Conservation (phyloP, 1,140 invertebrate species). For the Popillia japonica region DNA sequence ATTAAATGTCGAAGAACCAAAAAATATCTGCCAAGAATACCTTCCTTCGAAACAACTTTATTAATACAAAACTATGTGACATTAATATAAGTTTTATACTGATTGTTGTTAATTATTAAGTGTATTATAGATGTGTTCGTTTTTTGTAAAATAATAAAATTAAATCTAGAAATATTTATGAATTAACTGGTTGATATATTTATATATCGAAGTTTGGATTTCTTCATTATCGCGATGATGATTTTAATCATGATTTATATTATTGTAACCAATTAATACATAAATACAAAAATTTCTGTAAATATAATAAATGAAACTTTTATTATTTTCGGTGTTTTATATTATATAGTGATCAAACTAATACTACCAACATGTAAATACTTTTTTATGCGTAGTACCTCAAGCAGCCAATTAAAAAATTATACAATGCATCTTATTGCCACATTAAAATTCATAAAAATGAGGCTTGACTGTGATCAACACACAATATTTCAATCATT, state of each 20-base stretch:
- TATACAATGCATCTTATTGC: conserved; percentile 18
- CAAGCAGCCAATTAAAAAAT: conserved; percentile 12
- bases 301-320: neutral
- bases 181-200: conserved; percentile 7
- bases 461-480: conserved; percentile 28
- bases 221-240: no score
- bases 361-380: neutral
- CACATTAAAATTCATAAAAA: conserved; percentile 14
- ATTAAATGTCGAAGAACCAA: conserved; percentile 15
- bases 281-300: neutral
- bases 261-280: neutral
- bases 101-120: conserved; percentile 29
- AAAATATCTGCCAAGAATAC: conserved; percentile 28
- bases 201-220: no score
- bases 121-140: neutral
- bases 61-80: neutral
- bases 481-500: neutral
- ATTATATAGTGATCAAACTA: neutral
- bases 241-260: neutral
- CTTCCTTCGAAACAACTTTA: conserved; percentile 22
- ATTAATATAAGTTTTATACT: conserved; percentile 8
- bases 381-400: neutral
- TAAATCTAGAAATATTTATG: neutral
- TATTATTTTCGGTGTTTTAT: neutral
- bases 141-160: neutral